A percentile compares a stretch with the other conserved stretches of the same genome.
phyloP scores from a whole-genome alignment of 2,113 vertebrate genomes.

The Onychorhynchus coronatus region DNA sequence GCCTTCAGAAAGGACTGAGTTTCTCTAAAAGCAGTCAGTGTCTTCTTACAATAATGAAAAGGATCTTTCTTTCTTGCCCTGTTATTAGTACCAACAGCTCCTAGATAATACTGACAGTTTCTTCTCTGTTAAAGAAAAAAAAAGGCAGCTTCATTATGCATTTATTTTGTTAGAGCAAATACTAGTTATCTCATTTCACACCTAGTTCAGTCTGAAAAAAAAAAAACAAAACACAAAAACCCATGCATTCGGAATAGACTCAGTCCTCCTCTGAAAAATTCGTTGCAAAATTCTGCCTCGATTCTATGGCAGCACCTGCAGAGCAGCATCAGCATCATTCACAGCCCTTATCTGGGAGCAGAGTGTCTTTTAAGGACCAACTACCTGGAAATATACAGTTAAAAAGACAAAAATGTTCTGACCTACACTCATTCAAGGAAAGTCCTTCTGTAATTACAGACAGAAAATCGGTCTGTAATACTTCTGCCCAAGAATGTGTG shows the following conservation, averaged over 20 bases:
- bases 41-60: neutral
- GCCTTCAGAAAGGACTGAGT: neutral
- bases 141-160: neutral
- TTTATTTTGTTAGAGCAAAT: neutral
- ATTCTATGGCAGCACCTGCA: neutral
- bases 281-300: neutral
- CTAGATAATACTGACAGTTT: neutral
- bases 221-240: neutral
- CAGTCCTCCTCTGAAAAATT: neutral
- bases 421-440: neutral
- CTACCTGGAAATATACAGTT: neutral
- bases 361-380: neutral
- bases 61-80: neutral
- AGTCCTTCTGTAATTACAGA: neutral
- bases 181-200: neutral
- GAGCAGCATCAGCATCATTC: neutral
- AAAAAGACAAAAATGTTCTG: neutral
- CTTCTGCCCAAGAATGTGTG: neutral
- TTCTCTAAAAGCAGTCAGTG: neutral
- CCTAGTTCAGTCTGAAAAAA: neutral
- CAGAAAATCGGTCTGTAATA: neutral
- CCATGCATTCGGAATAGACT: neutral
- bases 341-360: neutral
- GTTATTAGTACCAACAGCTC: neutral
- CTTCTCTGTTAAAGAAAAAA: neutral